A percentile compares a stretch with the other conserved stretches of the same genome.
These are phyloP conservation scores for Pristionchus arcanus DNA, from an alignment of 2,888 invertebrate genomes.

Conservation along the genomic window DNA sequence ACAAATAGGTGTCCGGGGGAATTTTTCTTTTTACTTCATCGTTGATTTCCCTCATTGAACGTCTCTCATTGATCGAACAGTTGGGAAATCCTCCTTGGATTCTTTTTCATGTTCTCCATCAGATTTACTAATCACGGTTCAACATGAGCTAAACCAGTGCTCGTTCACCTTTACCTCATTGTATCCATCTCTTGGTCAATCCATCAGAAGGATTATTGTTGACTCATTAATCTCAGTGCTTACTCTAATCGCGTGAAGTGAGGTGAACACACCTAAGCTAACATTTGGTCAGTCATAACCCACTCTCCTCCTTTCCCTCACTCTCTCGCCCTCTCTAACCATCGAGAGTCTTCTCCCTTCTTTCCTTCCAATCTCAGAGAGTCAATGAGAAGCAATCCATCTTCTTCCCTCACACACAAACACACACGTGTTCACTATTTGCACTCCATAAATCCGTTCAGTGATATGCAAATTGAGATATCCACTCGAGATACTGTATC, in stretches of 20 bases:
- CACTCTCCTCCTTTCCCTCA: background rate
- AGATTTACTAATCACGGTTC: no score
- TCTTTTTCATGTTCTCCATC: no score
- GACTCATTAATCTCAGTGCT: background rate
- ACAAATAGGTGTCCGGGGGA: no score
- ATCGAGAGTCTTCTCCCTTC: background rate
- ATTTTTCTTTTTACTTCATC: no score
- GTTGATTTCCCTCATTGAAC: no score
- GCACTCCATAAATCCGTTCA: background rate
- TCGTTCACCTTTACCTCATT: no score
- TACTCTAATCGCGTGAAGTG: slow-evolving; percentile 7
- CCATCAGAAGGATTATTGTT: background rate
- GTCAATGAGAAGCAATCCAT: slow-evolving; percentile 50
- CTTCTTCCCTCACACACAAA: slow-evolving; percentile 40
- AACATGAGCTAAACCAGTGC: no score
- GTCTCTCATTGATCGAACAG: no score
- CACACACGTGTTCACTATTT: slow-evolving; percentile 52
- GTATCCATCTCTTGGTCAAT: background rate
- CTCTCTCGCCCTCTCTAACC: background rate
- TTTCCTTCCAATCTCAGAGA: background rate
- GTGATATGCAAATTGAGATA: slow-evolving; percentile 38
- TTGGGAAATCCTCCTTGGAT: no score
- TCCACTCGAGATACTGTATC: background rate
- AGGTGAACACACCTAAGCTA: slow-evolving; percentile 47
- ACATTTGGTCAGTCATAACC: background rate